A percentile compares a stretch with the other conserved stretches of the same genome.
These are phyloP conservation scores for Schizaphis graminum DNA, from an alignment of 2,888 invertebrate genomes.

Conservation along the genomic window DNA sequence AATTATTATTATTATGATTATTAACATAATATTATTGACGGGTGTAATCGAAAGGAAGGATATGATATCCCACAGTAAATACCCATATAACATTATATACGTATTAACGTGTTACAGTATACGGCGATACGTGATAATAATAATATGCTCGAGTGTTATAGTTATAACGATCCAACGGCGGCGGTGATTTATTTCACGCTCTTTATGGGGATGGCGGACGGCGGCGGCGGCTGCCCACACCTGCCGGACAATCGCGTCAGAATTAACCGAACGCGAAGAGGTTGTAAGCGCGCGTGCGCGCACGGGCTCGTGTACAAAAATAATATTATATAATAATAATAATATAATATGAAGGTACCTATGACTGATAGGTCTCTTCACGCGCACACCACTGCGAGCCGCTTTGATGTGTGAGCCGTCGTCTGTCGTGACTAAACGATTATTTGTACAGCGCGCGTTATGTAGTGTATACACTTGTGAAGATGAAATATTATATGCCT, in stretches of 20 bases:
- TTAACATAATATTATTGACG: constrained; percentile 27
- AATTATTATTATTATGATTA: neutral
- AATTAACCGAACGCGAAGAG: constrained; percentile 7
- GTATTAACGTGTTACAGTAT: neutral
- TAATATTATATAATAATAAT: constrained; percentile 29
- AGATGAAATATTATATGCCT: constrained; percentile 33
- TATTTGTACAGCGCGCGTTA: constrained; percentile 39
- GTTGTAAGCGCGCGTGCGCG: neutral
- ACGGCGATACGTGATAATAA: neutral
- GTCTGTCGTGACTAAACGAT: constrained; percentile 64
- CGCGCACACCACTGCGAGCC: neutral
- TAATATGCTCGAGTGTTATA: neutral
- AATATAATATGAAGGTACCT: neutral
- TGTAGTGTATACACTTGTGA: neutral
- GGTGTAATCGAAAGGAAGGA: constrained; percentile 55
- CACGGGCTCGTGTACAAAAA: constrained; percentile 31
- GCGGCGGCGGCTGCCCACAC: neutral
- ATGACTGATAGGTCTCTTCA: constrained; percentile 56
- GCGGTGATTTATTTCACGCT: constrained; percentile 57
- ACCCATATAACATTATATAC: neutral
- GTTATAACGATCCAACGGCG: neutral
- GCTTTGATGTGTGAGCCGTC: constrained; percentile 28
- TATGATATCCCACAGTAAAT: no score
- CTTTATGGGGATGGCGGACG: neutral
- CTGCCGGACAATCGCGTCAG: constrained; percentile 43